Evolutionary conservation across 2,113 vertebrate species (phyloP), one percentile per base, ranked within the genome.

Genomic region (Aptenodytes patagonicus): DNA sequence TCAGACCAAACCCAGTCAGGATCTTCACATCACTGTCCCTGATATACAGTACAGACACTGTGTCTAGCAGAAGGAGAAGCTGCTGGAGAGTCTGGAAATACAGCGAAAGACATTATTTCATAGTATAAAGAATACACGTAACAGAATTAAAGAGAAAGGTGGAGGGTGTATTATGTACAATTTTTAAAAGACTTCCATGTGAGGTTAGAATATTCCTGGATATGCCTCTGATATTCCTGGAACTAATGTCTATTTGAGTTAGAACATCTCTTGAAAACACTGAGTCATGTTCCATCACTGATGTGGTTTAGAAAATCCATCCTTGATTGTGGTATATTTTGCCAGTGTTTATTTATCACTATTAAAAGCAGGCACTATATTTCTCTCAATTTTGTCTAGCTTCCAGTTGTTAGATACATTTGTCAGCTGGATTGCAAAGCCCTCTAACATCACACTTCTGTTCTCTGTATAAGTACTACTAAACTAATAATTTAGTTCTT

Each of bases 131-230:
- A 87, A 77, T 20, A 29, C 8, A 34, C 0, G 0, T 32, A 46
- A 65, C 0, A 17, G 22, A 89, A 71, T 51, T 47, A 62, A 79
- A 79, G 11, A 73, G 31, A 32, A 76, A 79, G 25, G 17, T 24
- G 3, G 18, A 69, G 36, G 5, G 6, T 10, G 0, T 25, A 85
- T 64, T 72, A 20, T 1, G 4, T 17, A 47, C 2, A 1, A n/a
- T 44, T 93, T 90, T 80, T 10, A 1, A 62, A 75, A 69, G 17
- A 76, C 11, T 94, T 79, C 24, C 9, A 40, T 19, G 25, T 44
- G 21, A 52, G 32, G 28, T 42, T 84, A 78, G 34, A 84, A 79
- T 64, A 64, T 65, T 52, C 22, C 47, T 64, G 31, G 76, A 52
- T 51, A 49, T 31, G 44, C 1, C 12, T 83, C 44, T 64, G 21